These are phyloP conservation scores for Lycaon pictus DNA, from an alignment of 2,113 vertebrate genomes.

Conservation along the genomic window DNA sequence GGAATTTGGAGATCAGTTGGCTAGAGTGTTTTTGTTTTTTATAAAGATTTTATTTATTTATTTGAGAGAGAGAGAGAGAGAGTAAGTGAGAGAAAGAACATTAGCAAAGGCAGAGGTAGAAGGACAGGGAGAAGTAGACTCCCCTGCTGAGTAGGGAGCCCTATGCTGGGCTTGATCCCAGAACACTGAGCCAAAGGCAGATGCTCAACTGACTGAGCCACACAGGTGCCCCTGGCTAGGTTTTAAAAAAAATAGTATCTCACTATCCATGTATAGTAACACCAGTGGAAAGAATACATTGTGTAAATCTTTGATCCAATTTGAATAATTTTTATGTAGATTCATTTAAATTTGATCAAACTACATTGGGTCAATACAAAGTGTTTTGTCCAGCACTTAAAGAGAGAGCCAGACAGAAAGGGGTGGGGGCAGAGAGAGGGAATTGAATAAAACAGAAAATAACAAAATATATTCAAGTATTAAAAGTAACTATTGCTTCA, in stretches of 20 bases:
- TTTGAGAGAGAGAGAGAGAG: no score
- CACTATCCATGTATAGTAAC: neutral
- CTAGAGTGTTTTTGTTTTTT: neutral
- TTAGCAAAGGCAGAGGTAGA: no score
- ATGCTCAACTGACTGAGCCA: no score
- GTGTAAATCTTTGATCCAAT: neutral
- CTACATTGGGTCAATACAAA: neutral
- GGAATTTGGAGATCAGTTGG: neutral
- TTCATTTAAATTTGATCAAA: neutral
- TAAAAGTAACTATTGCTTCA: neutral
- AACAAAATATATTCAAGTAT: neutral
- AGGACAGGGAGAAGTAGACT: no score
- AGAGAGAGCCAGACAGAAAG: neutral
- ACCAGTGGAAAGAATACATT: neutral
- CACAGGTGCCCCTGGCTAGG: no score
- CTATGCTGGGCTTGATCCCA: no score
- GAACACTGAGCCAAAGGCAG: no score
- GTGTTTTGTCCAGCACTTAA: neutral
- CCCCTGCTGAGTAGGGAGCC: no score
- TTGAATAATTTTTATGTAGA: neutral
- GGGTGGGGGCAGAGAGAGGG: no score
- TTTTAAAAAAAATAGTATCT: neutral
- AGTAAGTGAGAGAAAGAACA: no score
- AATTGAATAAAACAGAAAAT: neutral
- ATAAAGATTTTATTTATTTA: no score